These are phyloP conservation scores for Scaptomyza parva DNA, from an alignment of 2,888 invertebrate species.

Conservation along the genomic window DNA sequence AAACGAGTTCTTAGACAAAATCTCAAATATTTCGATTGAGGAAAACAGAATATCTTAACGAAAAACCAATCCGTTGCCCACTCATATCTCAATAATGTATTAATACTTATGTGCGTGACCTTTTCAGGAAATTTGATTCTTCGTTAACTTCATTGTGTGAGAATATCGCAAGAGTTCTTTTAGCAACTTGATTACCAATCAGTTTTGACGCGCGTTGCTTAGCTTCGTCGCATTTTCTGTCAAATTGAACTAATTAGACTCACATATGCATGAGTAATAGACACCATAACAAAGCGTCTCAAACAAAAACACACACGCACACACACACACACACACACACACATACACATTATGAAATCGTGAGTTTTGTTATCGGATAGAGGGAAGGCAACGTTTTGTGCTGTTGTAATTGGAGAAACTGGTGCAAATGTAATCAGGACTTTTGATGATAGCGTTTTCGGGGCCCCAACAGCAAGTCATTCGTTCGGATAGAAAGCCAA, in stretches of 20 bases:
- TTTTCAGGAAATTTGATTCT: not conserved
- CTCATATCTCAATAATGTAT: not conserved
- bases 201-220: slow-evolving; percentile 32
- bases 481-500: slow-evolving; percentile 32
- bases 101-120: not conserved
- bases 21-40: not conserved
- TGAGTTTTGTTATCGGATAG: slow-evolving; percentile 5
- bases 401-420: slow-evolving; percentile 56
- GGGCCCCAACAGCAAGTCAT: slow-evolving; percentile 43
- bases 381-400: slow-evolving; percentile 28
- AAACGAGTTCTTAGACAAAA: not conserved
- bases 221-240: slow-evolving; percentile 21
- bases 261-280: slow-evolving; percentile 32
- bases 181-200: slow-evolving; percentile 14
- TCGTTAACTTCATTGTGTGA: no score
- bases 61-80: not conserved
- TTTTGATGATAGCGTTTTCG: slow-evolving; percentile 55
- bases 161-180: not conserved
- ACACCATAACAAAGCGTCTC: slow-evolving; percentile 34
- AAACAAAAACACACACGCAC: no score
- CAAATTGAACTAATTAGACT: slow-evolving; percentile 57
- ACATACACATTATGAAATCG: not conserved
- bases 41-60: not conserved
- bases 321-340: not conserved
- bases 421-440: slow-evolving; percentile 59